Percentiles rank a stretch among this genome's conserved stretches.
Evolutionary conservation across 2,888 invertebrate species (phyloP).

Genomic region (Podabrus alpinus): DNA sequence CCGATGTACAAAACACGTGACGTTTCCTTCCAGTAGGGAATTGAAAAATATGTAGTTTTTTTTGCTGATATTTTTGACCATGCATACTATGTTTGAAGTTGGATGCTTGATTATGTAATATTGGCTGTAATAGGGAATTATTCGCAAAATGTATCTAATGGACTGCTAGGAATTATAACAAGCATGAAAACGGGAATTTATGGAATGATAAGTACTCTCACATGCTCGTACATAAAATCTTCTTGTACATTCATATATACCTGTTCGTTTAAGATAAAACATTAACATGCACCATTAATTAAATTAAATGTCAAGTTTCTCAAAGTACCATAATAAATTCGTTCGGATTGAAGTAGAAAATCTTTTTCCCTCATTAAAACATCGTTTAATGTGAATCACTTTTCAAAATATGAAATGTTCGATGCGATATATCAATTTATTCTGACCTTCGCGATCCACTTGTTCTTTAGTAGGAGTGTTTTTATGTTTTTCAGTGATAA

Average conservation of each 20-base stretch:
- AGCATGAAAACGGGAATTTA: constrained; percentile 18
- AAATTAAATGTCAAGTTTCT: not conserved
- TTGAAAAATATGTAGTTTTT: not conserved
- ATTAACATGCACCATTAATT: not conserved
- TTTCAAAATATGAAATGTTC: constrained; percentile 41
- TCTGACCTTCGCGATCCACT: constrained; percentile 36
- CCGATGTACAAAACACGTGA: not conserved
- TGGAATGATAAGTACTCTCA: constrained; percentile 13
- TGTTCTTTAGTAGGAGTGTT: constrained; percentile 40
- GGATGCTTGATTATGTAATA: not conserved
- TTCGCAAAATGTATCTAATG: constrained; percentile 20
- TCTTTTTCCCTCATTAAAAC: constrained; percentile 18
- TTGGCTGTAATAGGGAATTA: constrained; percentile 4
- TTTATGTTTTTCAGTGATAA: constrained; percentile 50
- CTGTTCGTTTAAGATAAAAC: not conserved
- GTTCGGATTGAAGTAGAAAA: not conserved
- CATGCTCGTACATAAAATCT: not conserved
- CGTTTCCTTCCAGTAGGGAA: not conserved
- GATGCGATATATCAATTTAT: constrained; percentile 44
- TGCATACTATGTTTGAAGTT: no score
- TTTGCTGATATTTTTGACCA: not conserved
- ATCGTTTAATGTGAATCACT: not conserved
- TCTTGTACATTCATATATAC: not conserved
- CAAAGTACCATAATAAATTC: not conserved
- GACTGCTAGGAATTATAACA: constrained; percentile 18